Percentiles rank a stretch among this genome's conserved stretches.
Evolutionary conservation across 1,140 invertebrate species (phyloP).

Genomic region (Conus betulinus): DNA sequence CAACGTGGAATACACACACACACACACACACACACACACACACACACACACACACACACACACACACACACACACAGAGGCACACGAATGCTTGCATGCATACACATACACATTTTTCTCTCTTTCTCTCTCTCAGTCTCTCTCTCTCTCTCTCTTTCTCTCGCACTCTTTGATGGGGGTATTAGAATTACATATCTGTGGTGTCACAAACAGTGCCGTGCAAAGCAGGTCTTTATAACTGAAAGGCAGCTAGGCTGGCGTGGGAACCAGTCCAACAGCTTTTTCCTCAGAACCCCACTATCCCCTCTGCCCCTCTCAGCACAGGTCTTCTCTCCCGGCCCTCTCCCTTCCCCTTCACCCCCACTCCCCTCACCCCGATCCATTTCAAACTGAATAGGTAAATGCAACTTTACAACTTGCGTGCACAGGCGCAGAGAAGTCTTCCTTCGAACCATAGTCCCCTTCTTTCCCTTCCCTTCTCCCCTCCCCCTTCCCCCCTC

Average conservation of each 20-base stretch:
- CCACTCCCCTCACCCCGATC: background rate
- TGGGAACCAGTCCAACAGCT: background rate
- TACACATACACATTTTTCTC: too few species aligned
- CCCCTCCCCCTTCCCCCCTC: background rate
- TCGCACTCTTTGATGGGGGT: background rate
- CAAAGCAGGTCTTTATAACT: background rate
- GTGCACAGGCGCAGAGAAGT: background rate
- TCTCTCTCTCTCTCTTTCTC: too few species aligned
- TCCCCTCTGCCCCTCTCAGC: too few species aligned
- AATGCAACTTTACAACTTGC: background rate
- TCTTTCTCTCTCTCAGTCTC: too few species aligned
- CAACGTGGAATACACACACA: background rate
- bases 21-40: background rate
- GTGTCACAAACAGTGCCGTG: background rate
- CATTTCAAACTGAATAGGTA: background rate
- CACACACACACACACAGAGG: too few species aligned
- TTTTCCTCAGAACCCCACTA: background rate
- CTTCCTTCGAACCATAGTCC: background rate
- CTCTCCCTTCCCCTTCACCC: background rate
- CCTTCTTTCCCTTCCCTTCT: background rate
- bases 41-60: too few species aligned
- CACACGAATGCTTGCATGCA: too few species aligned
- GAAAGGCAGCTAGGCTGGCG: background rate
- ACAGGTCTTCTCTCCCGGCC: background rate
- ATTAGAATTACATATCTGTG: background rate